Conservation (phyloP, 92 coral and sea anemone species). For the Epizoanthus scotinus region DNA sequence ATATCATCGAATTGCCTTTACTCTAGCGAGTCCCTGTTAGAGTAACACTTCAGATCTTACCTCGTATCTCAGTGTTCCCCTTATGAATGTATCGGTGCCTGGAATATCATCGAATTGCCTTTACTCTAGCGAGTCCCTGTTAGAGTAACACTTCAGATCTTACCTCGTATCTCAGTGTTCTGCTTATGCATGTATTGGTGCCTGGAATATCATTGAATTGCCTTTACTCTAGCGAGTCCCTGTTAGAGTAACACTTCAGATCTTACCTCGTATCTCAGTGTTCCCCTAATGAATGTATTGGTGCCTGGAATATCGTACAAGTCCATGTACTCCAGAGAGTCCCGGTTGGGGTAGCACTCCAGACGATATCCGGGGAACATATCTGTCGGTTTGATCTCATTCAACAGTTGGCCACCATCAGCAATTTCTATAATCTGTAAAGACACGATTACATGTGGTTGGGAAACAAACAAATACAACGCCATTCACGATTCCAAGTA, state of each 20-base stretch:
- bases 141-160: slow-evolving; percentile 84
- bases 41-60: slow-evolving; percentile 23
- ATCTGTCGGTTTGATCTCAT: slow-evolving; percentile 80
- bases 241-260: slow-evolving; percentile 32
- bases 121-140: slow-evolving; percentile 82
- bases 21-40: slow-evolving; percentile 75
- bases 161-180: slow-evolving; percentile 87
- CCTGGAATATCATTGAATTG: slow-evolving; percentile 67
- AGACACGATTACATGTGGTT: background rate
- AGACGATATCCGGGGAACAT: slow-evolving; percentile 90
- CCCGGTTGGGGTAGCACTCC: slow-evolving; percentile 92
- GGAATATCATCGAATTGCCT: slow-evolving; percentile 72
- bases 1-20: slow-evolving; percentile 78
- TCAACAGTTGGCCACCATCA: slow-evolving; percentile 76
- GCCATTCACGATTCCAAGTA: too few species aligned
- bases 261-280: slow-evolving; percentile 83
- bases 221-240: slow-evolving; percentile 80
- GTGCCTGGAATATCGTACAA: slow-evolving; percentile 69
- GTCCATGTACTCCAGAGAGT: slow-evolving; percentile 76
- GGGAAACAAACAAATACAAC: too few species aligned
- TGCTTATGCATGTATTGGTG: slow-evolving; percentile 77
- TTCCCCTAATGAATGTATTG: slow-evolving; percentile 81
- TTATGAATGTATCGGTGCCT: slow-evolving; percentile 68
- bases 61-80: slow-evolving; percentile 92
- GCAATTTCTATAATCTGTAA: slow-evolving; percentile 70